A percentile compares a stretch with the other conserved stretches of the same genome.
These are phyloP conservation scores for Hipparchia sbordonii DNA, from an alignment of 2,888 invertebrate species.

Conservation along the genomic window DNA sequence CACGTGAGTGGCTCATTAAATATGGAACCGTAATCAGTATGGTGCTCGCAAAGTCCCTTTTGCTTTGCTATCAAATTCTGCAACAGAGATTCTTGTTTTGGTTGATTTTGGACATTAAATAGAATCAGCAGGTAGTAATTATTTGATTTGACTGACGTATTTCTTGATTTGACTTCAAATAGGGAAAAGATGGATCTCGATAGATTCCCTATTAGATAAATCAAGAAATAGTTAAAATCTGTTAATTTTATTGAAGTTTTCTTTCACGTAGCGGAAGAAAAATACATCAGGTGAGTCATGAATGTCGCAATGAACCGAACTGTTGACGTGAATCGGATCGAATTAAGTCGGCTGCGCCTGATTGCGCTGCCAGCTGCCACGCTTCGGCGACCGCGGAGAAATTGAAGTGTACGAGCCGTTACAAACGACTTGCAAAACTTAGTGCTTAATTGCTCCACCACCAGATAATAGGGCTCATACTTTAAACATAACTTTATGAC, in stretches of 20 bases:
- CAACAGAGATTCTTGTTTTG: slow-evolving; percentile 19
- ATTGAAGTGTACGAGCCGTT: slow-evolving; percentile 74
- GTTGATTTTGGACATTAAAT: not conserved
- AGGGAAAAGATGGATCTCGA: no score
- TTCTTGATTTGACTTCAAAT: no score
- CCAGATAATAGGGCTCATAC: slow-evolving; percentile 23
- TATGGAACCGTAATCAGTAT: slow-evolving; percentile 79
- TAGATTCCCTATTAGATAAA: not conserved
- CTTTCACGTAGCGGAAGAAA: slow-evolving; percentile 62
- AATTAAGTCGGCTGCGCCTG: slow-evolving; percentile 76
- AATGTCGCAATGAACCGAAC: slow-evolving; percentile 66
- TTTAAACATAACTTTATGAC: slow-evolving; percentile 19
- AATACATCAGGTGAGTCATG: slow-evolving; percentile 46
- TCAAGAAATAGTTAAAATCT: not conserved
- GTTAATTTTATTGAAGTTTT: slow-evolving; percentile 28
- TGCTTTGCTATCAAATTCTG: slow-evolving; percentile 51
- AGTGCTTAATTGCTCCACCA: slow-evolving; percentile 62
- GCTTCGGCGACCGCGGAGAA: slow-evolving; percentile 74
- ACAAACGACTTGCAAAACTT: slow-evolving; percentile 76
- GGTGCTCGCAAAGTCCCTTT: slow-evolving; percentile 65
- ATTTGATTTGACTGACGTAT: not conserved
- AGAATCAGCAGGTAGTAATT: not conserved
- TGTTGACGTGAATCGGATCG: slow-evolving; percentile 73
- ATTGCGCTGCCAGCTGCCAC: slow-evolving; percentile 75
- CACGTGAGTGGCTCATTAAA: slow-evolving; percentile 77